Conservation (phyloP, 2,888 invertebrate genomes). For the Rhogogaster chlorosoma region DNA sequence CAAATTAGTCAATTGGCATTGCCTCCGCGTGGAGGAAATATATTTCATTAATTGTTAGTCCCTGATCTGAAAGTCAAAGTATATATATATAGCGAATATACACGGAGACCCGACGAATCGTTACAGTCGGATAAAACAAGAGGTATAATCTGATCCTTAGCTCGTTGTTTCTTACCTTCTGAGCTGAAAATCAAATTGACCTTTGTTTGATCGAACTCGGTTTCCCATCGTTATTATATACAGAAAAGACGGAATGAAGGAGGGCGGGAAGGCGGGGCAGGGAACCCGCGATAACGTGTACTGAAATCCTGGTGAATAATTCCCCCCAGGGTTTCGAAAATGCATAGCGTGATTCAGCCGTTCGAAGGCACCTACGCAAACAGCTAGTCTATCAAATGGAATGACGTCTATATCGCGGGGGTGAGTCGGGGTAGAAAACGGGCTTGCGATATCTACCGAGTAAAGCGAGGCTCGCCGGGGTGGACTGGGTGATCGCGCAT, state of each 20-base stretch:
- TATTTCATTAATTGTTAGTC: background rate
- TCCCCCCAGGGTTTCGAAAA: conserved; percentile 41
- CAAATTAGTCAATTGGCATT: background rate
- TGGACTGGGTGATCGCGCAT: conserved; percentile 60
- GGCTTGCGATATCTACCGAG: conserved; percentile 35
- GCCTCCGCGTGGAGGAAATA: background rate
- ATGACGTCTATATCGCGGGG: conserved; percentile 42
- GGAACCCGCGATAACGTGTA: conserved; percentile 12
- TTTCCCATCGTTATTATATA: background rate
- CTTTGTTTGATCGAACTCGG: conserved; percentile 28
- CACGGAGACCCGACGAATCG: no score
- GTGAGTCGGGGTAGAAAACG: conserved; percentile 10
- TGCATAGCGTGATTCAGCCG: conserved; percentile 48
- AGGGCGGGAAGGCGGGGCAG: background rate
- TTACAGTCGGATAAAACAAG: background rate
- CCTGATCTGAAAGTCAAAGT: background rate
- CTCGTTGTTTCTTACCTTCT: background rate
- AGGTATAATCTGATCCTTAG: background rate
- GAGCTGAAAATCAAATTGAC: conserved; percentile 14
- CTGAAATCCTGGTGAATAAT: conserved; percentile 15
- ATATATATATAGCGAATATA: no score
- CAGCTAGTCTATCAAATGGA: conserved; percentile 49
- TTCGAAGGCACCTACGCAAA: conserved; percentile 35
- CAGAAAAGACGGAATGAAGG: background rate
- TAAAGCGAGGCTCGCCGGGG: conserved; percentile 5